A percentile compares a stretch with the other conserved stretches of the same genome.
Conservation (phyloP, 2,888 invertebrate genomes). For the Pseudococcus longispinus region DNA sequence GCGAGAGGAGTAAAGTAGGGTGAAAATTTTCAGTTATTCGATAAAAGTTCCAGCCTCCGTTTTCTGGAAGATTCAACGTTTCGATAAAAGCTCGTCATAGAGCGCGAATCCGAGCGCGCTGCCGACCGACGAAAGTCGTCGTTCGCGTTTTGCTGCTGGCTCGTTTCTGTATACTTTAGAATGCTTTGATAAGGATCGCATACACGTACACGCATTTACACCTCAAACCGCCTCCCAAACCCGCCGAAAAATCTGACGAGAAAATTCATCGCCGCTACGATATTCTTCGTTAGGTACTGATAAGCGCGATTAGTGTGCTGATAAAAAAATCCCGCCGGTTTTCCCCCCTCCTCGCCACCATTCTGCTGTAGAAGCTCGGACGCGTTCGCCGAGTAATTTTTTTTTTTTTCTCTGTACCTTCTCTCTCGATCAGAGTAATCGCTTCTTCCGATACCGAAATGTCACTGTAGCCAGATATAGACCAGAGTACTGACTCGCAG, state of each 20-base stretch:
- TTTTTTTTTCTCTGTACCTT: neutral
- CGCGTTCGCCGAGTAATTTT: conserved; percentile 8
- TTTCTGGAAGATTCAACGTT: conserved; percentile 54
- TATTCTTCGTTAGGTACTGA: conserved; percentile 15
- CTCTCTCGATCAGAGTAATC: conserved; percentile 20
- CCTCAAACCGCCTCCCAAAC: neutral
- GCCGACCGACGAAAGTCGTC: conserved; percentile 52
- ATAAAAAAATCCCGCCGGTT: neutral
- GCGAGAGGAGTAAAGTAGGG: conserved; percentile 17
- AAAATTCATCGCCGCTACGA: neutral
- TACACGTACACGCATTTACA: conserved; percentile 25
- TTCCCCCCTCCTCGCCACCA: neutral
- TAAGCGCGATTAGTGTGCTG: conserved; percentile 33
- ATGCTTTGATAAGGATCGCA: conserved; percentile 50
- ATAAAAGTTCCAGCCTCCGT: conserved; percentile 51
- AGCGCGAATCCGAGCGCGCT: conserved; percentile 51
- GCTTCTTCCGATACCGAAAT: conserved; percentile 49
- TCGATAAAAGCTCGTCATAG: conserved; percentile 40
- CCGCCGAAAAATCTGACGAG: neutral
- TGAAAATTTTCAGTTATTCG: conserved; percentile 50
- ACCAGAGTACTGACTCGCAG: neutral
- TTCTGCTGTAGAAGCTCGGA: neutral
- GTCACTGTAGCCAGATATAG: conserved; percentile 50
- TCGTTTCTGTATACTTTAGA: neutral
- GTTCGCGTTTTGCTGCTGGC: conserved; percentile 35